These are phyloP conservation scores for Trachops cirrhosus DNA, from an alignment of 2,797 vertebrate species.

Conservation along the genomic window DNA sequence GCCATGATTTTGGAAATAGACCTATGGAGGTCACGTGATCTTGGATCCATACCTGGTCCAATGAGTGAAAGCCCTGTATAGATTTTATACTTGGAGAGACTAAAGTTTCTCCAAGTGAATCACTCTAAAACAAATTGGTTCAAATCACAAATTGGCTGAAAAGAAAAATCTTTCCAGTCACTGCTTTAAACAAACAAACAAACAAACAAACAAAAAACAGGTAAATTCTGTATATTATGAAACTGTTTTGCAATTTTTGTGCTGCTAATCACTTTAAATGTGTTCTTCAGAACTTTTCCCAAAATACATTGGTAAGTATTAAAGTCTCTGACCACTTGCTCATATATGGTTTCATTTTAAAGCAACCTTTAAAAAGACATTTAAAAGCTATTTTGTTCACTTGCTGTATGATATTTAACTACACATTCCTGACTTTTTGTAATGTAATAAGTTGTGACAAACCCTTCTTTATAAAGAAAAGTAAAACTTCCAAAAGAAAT, in stretches of 20 bases:
- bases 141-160: neutral
- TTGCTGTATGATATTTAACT: neutral
- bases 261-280: neutral
- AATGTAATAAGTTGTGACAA: slow-evolving; percentile 6
- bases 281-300: slow-evolving; percentile 25
- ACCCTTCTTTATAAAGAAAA: neutral
- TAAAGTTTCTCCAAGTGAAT: slow-evolving; percentile 4
- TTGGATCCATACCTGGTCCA: neutral
- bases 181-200: neutral
- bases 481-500: slow-evolving; percentile 6
- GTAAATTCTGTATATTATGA: neutral
- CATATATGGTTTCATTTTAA: neutral
- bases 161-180: neutral
- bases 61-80: neutral
- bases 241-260: neutral
- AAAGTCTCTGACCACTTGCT: neutral
- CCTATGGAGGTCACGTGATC: neutral
- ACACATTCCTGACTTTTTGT: neutral
- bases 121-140: neutral
- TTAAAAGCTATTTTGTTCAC: neutral
- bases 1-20: neutral
- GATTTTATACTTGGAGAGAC: neutral
- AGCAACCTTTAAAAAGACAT: neutral
- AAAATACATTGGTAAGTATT: neutral
- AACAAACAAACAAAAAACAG: neutral